Evolutionary conservation across 2,113 vertebrate species (phyloP).

Genomic region (Rhynchomys soricoides): DNA sequence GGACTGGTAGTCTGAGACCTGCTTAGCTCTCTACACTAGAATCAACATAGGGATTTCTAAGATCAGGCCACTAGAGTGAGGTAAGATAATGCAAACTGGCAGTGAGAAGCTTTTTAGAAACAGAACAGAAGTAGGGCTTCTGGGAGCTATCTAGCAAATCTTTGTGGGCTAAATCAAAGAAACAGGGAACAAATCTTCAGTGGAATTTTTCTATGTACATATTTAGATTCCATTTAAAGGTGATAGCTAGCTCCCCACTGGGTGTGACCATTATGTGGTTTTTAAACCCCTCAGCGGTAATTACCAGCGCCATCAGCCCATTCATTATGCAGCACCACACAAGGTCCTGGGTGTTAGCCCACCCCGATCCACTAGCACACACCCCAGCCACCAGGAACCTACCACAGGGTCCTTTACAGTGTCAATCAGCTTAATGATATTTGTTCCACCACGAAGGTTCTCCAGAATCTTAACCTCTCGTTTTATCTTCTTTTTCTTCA

Average conservation of each 20-base stretch:
- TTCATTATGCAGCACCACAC: neutral
- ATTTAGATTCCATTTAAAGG: neutral
- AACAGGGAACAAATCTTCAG: neutral
- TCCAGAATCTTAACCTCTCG: constrained; percentile 99
- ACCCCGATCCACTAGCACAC: neutral
- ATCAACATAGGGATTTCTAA: neutral
- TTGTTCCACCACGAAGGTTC: constrained; percentile 97
- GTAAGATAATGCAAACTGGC: neutral
- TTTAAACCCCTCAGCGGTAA: constrained; percentile 36
- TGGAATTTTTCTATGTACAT: neutral
- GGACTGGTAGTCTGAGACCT: neutral
- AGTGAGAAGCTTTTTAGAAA: constrained; percentile 49
- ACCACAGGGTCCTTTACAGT: constrained; percentile 99
- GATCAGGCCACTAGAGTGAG: neutral
- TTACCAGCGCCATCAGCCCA: neutral
- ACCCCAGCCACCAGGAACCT: constrained; percentile 79
- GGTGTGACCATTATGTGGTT: neutral
- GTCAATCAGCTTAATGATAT: constrained; percentile 98
- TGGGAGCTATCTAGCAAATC: neutral
- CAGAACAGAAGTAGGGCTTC: neutral
- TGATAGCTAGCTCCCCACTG: neutral
- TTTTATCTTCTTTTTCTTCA: constrained; percentile 99
- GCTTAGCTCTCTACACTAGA: neutral
- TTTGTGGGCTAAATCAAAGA: constrained; percentile 7
- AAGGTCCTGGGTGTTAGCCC: neutral